A percentile compares a stretch with the other conserved stretches of the same genome.
These are phyloP conservation scores for Endotricha flammealis DNA, from an alignment of 2,888 invertebrate species.

Conservation along the genomic window DNA sequence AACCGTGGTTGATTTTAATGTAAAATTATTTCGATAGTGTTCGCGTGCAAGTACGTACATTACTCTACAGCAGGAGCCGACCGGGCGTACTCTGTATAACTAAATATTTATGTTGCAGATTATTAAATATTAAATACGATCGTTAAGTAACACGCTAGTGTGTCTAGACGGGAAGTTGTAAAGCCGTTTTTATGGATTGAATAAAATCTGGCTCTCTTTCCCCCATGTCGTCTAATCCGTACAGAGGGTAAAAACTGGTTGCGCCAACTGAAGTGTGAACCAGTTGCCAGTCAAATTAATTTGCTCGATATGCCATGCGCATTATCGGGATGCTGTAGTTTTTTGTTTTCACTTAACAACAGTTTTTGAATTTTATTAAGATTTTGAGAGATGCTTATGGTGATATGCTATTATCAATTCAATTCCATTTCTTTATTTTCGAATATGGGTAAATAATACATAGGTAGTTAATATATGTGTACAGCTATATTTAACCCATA, in stretches of 20 bases:
- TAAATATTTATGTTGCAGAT: slow-evolving; percentile 11
- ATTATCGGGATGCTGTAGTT: too few species aligned
- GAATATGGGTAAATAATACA: too few species aligned
- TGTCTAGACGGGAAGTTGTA: slow-evolving; percentile 33
- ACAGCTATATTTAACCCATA: too few species aligned
- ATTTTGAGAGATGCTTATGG: too few species aligned
- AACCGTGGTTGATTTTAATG: neutral
- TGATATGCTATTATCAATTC: too few species aligned
- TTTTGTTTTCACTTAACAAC: too few species aligned
- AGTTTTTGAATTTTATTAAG: too few species aligned
- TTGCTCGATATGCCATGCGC: slow-evolving; percentile 12
- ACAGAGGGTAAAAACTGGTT: slow-evolving; percentile 29
- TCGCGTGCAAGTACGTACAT: slow-evolving; percentile 2
- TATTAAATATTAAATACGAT: slow-evolving; percentile 13
- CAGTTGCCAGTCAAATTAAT: slow-evolving; percentile 26
- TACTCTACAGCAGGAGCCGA: slow-evolving; percentile 58
- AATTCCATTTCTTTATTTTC: too few species aligned
- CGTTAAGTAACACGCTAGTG: slow-evolving; percentile 12
- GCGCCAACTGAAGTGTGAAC: slow-evolving; percentile 20
- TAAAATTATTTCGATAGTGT: neutral
- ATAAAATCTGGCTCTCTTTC: slow-evolving; percentile 38
- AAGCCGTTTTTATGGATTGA: slow-evolving; percentile 44
- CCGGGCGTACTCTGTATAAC: slow-evolving; percentile 31
- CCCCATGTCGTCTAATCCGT: slow-evolving; percentile 21
- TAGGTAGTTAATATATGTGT: too few species aligned